These are phyloP conservation scores for Orchesella flavescens DNA, from an alignment of 2,888 invertebrate species.

Conservation along the genomic window DNA sequence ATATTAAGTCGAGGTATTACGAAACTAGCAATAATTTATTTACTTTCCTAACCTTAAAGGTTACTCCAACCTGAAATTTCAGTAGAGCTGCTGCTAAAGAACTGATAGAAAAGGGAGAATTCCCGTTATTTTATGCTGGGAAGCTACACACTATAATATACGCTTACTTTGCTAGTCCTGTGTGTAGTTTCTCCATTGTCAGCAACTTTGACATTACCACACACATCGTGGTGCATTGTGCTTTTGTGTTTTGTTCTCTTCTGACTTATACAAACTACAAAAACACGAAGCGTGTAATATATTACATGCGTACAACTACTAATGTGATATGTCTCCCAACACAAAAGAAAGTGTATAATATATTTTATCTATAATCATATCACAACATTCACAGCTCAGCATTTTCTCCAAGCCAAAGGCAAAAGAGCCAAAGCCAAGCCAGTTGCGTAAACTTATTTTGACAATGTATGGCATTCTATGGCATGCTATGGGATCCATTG, in stretches of 20 bases:
- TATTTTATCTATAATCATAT: too few species aligned
- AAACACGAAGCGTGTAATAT: neutral
- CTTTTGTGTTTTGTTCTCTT: neutral
- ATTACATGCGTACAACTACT: neutral
- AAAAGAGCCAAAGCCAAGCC: too few species aligned
- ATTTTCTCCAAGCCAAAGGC: neutral
- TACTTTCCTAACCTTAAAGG: too few species aligned
- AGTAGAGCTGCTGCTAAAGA: neutral
- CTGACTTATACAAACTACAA: neutral
- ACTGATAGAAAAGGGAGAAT: constrained; percentile 9
- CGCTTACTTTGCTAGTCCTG: too few species aligned
- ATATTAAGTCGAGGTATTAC: too few species aligned
- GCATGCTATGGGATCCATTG: too few species aligned
- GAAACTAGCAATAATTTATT: too few species aligned
- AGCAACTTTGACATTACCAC: constrained; percentile 55
- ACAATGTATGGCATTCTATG: neutral
- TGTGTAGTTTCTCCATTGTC: constrained; percentile 37
- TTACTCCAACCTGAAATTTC: too few species aligned
- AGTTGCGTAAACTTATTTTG: constrained; percentile 27
- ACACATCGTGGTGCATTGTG: constrained; percentile 8
- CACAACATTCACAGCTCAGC: neutral
- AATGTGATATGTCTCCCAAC: too few species aligned
- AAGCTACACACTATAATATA: neutral
- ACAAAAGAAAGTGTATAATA: too few species aligned
- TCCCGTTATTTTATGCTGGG: neutral